Base-by-base conservation (phyloP, 2,888 invertebrate genomes). In the Lycaena phlaeas region DNA sequence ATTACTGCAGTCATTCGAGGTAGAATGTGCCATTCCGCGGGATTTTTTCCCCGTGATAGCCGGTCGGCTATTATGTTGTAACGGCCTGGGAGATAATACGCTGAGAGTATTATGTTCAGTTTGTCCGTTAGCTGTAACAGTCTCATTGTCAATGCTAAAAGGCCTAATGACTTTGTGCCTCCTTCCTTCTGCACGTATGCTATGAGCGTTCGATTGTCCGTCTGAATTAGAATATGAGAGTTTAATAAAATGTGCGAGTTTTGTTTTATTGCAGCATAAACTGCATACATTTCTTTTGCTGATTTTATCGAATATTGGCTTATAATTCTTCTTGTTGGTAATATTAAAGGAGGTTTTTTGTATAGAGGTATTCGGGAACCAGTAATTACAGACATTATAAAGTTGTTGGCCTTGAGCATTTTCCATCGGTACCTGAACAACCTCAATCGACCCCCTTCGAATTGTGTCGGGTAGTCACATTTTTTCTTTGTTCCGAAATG, bases 181-280 rank as follows among this genome's bases (percentile, higher is more conserved):
- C 54, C 55, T 40, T 53, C 51, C 22, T 53, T 53, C 6, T 40
- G 46, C 29, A 56, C 45, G 31, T 51, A 55, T 0, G 53, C 37
- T 3, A 56, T 42, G 1, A 53, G 52, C 0, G 55, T 54, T 15
- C 27, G 40, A 42, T 52, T 55, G 54, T 55, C 54, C 27, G 44
- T 49, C 30, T 56, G 54, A 9, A 53, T 10, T 1, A 54, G 27
- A 51, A n/a, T 15, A 4, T 38, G 27, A 0, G 45, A 38, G 12
- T 45, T 36, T 15, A 18, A 14, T 4, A 54, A 14, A 1, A 1
- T 3, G 1, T 31, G 7, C 0, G 34, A 5, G 15, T 17, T 10
- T 15, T 14, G 29, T 29, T 29, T 11, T 12, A 25, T 29, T 25
- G 29, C 10, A 10, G 22, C 38, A 11, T 29, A 30, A 22, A 39